Conservation (phyloP, 2,888 invertebrate genomes). For the Synanthedon tipuliformis region DNA sequence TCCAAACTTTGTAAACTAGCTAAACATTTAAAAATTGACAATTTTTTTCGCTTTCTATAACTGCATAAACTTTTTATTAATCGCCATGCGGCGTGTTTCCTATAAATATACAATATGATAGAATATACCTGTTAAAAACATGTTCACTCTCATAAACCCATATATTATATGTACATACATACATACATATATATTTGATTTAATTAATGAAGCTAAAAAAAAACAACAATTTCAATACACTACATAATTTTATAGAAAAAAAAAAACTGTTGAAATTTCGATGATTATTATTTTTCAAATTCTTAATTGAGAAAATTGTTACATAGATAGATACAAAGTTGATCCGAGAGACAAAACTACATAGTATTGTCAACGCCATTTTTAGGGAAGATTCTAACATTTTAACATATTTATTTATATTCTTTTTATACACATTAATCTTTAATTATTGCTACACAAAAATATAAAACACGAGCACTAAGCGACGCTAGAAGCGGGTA, state of each 20-base stretch:
- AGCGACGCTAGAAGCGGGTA: constrained; percentile 51
- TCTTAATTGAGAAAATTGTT: not conserved
- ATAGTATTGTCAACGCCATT: constrained; percentile 11
- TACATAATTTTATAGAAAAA: no score
- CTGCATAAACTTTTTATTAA: not conserved
- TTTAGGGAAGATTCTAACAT: not conserved
- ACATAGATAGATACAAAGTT: constrained; percentile 4
- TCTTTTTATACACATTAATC: not conserved
- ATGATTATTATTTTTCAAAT: constrained; percentile 13
- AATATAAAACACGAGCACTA: constrained; percentile 36
- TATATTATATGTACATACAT: not conserved
- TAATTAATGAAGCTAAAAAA: not conserved
- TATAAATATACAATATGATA: not conserved
- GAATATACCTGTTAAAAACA: not conserved
- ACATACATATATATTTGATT: not conserved
- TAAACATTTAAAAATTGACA: constrained; percentile 66
- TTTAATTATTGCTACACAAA: constrained; percentile 1
- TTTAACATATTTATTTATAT: not conserved
- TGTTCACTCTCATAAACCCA: not conserved
- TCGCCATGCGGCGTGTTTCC: not conserved
- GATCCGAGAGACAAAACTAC: constrained; percentile 7
- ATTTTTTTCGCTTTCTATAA: constrained; percentile 32
- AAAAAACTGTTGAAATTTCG: constrained; percentile 35
- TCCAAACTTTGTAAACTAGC: constrained; percentile 38
- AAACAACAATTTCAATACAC: not conserved